A percentile compares a stretch with the other conserved stretches of the same genome.
Evolutionary conservation across 2,113 vertebrate genomes (phyloP).

Genomic region (Rhinolophus sinicus): DNA sequence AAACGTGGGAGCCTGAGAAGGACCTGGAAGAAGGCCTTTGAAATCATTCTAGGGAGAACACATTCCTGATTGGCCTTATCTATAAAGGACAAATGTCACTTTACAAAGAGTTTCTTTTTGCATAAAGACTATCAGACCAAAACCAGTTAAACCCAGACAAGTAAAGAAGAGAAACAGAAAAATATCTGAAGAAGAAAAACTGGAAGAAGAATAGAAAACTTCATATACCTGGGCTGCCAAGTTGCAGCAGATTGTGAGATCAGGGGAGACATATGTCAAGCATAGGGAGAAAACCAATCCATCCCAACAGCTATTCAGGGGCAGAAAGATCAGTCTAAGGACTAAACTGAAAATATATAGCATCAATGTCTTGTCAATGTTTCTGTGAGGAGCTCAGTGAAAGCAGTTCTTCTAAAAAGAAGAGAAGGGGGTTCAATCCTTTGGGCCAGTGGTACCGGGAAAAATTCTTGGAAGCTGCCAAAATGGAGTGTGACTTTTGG

Average conservation of each 20-base stretch:
- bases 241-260: conserved; percentile 56
- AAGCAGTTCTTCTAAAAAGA: conserved; percentile 52
- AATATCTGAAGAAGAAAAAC: conserved; percentile 37
- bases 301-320: conserved; percentile 64
- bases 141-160: background rate
- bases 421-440: conserved; percentile 42
- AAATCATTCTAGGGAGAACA: background rate
- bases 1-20: background rate
- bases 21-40: background rate
- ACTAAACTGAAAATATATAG: conserved; percentile 56
- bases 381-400: conserved; percentile 55
- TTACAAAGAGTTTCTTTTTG: conserved; percentile 23
- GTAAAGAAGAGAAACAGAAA: conserved; percentile 26
- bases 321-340: conserved; percentile 58
- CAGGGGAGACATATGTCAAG: conserved; percentile 23
- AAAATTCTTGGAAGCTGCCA: conserved; percentile 55
- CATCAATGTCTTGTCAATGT: conserved; percentile 52
- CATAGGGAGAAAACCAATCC: conserved; percentile 53
- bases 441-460: background rate
- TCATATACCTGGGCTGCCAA: conserved; percentile 55
- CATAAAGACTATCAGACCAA: conserved; percentile 44
- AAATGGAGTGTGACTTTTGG: conserved; percentile 47
- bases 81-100: background rate
- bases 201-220: conserved; percentile 58
- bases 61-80: background rate